phyloP scores from a whole-genome alignment of 2,797 vertebrate genomes.

The Pachyuromys duprasi region DNA sequence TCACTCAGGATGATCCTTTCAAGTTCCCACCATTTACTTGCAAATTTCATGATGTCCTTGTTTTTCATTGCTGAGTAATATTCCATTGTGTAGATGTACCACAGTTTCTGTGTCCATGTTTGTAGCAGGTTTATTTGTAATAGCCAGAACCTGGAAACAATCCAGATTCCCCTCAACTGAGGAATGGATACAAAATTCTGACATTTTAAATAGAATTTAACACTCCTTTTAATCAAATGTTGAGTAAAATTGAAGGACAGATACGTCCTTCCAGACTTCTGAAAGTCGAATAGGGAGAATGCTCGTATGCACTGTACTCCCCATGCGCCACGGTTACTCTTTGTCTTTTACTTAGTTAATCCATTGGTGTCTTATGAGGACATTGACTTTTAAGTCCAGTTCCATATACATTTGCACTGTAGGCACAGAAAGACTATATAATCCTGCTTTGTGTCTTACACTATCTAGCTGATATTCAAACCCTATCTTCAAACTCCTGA shows the following conservation, averaged over 20 bases:
- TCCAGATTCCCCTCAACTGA: too few species aligned
- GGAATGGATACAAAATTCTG: too few species aligned
- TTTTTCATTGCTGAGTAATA: too few species aligned
- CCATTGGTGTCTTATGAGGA: background rate
- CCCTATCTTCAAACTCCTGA: background rate
- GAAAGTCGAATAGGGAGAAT: background rate
- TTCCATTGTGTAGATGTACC: too few species aligned
- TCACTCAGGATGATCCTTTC: too few species aligned
- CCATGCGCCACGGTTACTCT: background rate
- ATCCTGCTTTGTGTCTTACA: background rate
- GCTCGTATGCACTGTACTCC: fast-evolving
- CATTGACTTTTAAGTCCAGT: too few species aligned
- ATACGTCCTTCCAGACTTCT: background rate
- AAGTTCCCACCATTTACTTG: too few species aligned
- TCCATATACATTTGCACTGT: background rate
- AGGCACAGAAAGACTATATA: background rate
- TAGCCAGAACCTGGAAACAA: too few species aligned
- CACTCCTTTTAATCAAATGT: background rate
- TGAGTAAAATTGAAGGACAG: background rate
- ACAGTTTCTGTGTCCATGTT: too few species aligned
- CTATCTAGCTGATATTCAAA: background rate
- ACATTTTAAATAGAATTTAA: background rate
- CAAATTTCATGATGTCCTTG: too few species aligned
- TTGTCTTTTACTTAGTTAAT: background rate
- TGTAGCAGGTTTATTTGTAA: too few species aligned